Conservation (phyloP, 2,888 invertebrate genomes). For the Pristionchus maxplancki region DNA sequence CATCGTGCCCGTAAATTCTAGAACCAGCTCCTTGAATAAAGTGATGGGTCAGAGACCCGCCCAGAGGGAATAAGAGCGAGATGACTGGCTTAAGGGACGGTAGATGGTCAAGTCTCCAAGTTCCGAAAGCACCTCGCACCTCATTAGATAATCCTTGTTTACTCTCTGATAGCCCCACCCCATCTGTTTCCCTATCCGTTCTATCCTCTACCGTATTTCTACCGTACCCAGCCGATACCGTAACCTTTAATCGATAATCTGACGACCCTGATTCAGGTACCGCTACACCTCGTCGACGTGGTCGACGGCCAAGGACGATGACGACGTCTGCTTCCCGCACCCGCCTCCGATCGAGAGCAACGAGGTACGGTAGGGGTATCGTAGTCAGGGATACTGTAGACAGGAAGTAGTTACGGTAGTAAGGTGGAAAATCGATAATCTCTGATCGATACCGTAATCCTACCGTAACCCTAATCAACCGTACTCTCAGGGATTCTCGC, state of each 20-base stretch:
- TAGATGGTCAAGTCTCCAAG: too few species aligned
- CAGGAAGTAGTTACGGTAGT: not conserved
- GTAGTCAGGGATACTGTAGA: not conserved
- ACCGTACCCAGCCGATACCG: not conserved
- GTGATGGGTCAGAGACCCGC: not conserved
- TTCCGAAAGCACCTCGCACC: not conserved
- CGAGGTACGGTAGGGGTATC: slow-evolving; percentile 30
- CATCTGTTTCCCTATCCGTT: not conserved
- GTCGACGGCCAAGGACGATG: not conserved
- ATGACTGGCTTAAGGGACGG: too few species aligned
- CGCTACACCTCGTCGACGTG: slow-evolving; percentile 24
- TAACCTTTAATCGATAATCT: too few species aligned
- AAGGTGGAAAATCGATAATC: not conserved
- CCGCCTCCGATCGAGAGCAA: not conserved
- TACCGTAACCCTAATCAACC: not conserved
- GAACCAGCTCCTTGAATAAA: not conserved
- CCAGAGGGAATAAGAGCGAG: not conserved
- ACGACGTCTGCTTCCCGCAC: not conserved
- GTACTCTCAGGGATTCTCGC: not conserved
- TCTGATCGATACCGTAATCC: not conserved
- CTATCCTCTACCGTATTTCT: not conserved
- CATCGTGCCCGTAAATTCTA: not conserved
- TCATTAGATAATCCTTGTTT: not conserved
- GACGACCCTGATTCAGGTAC: slow-evolving; percentile 23
- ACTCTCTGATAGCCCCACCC: not conserved